Evolutionary conservation across 1,140 invertebrate genomes (phyloP), one percentile per base, ranked within the genome.

Genomic region (Parasteatoda tepidariorum): DNA sequence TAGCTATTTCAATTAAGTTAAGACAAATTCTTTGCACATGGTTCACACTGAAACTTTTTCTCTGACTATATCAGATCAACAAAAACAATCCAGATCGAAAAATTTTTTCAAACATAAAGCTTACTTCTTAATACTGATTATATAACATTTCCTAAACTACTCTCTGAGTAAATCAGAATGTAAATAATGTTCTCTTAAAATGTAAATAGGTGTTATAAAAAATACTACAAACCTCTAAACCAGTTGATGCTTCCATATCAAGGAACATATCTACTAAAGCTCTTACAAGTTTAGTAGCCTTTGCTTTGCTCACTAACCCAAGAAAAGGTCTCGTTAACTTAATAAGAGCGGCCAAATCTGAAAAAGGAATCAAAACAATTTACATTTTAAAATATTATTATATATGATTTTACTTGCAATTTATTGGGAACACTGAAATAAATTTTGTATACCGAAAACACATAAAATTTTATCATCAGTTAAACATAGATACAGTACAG

Each of bases 251-350:
- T 89, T 98, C 97, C 89, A 99, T 93, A 89, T 99, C 97, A 62
- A 99, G 90, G 89, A 99, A 99, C 90, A 98, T 94, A 89, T 99
- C 98, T 7, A 99, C 97, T 66, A 99, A 90, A 13, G 96, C 95
- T 84, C 98, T 92, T 0, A 99, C 97, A 79, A 99, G 90, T 90
- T 99, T 99, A 0, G 98, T 98, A 79, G 98, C 98, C 90, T 99
- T 99, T 28, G 98, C 98, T 91, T 99, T 99, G 87, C 97, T 98
- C 85, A 99, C 97, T 85, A 93, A 93, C 3, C 88, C 88, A 11
- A 99, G 91, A 89, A 99, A 99, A 5, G 97, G 97, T 87, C 98
- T 92, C 18, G 96, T 97, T 73, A 94, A 93, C 90, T 96, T 96
- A 85, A 99, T 98, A 57, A 99, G 91, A 83, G 96, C 94, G 2